Percentiles rank a stretch among this genome's conserved stretches.
phyloP scores from a whole-genome alignment of 2,113 vertebrate species.

The Silurus asotus region DNA sequence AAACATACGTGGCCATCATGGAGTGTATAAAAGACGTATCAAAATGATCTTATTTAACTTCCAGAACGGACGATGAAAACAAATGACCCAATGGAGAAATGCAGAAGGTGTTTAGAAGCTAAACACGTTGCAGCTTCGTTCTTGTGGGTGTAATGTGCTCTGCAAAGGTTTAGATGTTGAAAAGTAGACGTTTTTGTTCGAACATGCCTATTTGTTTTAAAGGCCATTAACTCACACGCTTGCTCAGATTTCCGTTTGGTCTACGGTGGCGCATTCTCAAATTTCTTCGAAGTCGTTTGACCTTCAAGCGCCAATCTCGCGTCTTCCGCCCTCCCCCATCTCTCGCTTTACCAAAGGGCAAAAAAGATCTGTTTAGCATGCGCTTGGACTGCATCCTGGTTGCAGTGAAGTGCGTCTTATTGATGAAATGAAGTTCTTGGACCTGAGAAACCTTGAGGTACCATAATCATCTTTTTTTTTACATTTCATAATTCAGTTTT shows the following conservation, averaged over 20 bases:
- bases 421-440: background rate
- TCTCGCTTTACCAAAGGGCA: background rate
- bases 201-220: conserved; percentile 65
- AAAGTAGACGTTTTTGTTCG: conserved; percentile 54
- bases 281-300: conserved; percentile 26
- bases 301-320: conserved; percentile 5
- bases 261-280: conserved; percentile 18
- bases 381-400: background rate
- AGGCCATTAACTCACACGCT: conserved; percentile 44
- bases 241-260: conserved; percentile 8
- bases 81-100: conserved; percentile 8
- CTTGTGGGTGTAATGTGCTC: conserved; percentile 15
- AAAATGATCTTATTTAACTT: conserved; percentile 17
- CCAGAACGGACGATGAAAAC: background rate
- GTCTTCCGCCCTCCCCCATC: background rate
- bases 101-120: background rate
- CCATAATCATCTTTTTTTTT: background rate
- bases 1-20: background rate
- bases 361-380: background rate
- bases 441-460: background rate
- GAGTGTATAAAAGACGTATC: background rate
- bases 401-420: background rate
- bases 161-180: conserved; percentile 58
- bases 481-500: conserved; percentile 47
- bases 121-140: background rate